Conservation (phyloP, 1,140 invertebrate genomes). For the Drosophila setifemur region DNA sequence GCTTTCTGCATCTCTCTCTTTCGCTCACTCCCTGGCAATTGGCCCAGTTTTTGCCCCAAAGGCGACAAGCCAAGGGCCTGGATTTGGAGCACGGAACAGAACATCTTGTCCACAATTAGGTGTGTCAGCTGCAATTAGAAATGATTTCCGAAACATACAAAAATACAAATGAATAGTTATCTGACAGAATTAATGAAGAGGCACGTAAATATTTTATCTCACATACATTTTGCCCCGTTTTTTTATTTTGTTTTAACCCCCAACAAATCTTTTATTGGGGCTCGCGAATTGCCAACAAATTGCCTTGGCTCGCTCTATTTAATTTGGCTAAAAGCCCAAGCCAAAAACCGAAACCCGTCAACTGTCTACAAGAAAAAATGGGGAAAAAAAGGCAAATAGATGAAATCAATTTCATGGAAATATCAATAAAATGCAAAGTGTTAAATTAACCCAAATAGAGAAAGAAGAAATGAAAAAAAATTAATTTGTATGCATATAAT, state of each 20-base stretch:
- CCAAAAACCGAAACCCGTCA: conserved; percentile 28
- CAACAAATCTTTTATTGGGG: background rate
- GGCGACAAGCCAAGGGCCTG: conserved; percentile 38
- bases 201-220: background rate
- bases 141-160: background rate
- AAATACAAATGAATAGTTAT: background rate
- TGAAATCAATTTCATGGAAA: conserved; percentile 42
- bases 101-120: conserved; percentile 46
- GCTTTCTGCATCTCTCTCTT: background rate
- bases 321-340: conserved; percentile 45
- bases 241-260: background rate
- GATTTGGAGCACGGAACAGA: conserved; percentile 5
- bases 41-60: conserved; percentile 45
- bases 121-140: conserved; percentile 49
- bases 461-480: no score
- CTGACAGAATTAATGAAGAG: background rate
- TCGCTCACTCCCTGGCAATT: conserved; percentile 62
- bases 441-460: conserved; percentile 30
- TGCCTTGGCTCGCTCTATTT: conserved; percentile 13
- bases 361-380: conserved; percentile 2
- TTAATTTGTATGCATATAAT: no score
- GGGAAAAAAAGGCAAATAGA: background rate
- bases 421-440: conserved; percentile 44
- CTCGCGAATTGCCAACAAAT: conserved; percentile 14
- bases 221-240: background rate